A percentile compares a stretch with the other conserved stretches of the same genome.
Conservation (phyloP, 2,797 vertebrate species). For the Heteromormyrus szaboi region DNA sequence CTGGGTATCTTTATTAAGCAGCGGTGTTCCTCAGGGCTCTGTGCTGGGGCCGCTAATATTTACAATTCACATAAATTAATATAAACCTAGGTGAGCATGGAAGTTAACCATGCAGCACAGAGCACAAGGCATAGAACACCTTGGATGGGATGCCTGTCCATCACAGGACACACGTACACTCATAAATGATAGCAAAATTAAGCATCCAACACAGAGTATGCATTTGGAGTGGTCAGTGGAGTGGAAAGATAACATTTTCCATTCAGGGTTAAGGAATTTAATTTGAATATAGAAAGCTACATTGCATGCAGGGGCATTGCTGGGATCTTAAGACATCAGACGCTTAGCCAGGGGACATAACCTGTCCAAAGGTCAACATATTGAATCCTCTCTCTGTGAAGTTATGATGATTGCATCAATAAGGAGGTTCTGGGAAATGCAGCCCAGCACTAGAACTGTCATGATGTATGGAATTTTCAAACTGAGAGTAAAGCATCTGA, state of each 20-base stretch:
- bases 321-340: not conserved
- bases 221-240: not conserved
- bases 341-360: not conserved
- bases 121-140: not conserved
- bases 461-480: not conserved
- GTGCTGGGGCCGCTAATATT: not conserved
- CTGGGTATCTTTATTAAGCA: not conserved
- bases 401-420: not conserved
- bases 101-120: not conserved
- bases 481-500: not conserved
- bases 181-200: not conserved
- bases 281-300: slow-evolving; percentile 1
- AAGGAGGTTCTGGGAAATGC: not conserved
- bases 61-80: not conserved
- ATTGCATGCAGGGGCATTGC: not conserved
- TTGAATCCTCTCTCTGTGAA: not conserved
- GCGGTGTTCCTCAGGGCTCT: not conserved
- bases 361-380: not conserved
- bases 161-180: not conserved
- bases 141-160: not conserved
- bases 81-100: not conserved
- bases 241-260: not conserved
- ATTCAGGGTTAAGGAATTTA: not conserved
- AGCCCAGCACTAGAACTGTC: not conserved
- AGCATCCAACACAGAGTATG: not conserved